Conservation (phyloP, 2,888 invertebrate species). For the Cheilosia variabilis region DNA sequence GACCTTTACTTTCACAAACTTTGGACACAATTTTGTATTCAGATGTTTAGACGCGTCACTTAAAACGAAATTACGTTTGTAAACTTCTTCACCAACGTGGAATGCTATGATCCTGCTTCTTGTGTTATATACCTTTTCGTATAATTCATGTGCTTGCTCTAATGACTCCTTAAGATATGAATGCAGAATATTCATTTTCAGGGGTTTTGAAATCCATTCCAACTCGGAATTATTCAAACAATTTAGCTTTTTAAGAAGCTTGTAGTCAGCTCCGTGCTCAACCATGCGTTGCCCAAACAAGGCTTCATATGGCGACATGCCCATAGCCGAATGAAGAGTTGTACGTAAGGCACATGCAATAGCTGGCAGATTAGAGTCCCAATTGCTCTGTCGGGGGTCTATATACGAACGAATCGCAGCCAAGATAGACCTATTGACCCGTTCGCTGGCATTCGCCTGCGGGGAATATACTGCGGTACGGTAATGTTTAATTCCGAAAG, state of each 20-base stretch:
- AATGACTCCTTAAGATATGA: background rate
- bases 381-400: background rate
- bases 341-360: background rate
- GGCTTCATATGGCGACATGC: too few species aligned
- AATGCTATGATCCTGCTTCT: too few species aligned
- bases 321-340: too few species aligned
- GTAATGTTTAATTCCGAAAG: background rate
- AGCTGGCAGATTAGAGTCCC: background rate
- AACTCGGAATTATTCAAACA: too few species aligned
- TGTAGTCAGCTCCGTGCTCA: too few species aligned
- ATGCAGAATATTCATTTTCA: conserved; percentile 2
- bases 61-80: background rate
- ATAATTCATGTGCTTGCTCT: conserved; percentile 1
- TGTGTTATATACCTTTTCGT: background rate
- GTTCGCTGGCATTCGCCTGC: conserved; percentile 16
- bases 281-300: too few species aligned
- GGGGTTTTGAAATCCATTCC: too few species aligned
- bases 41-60: conserved; percentile 4
- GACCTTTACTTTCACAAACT: background rate
- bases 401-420: conserved; percentile 10
- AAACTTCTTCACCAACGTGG: background rate
- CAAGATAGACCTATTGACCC: conserved; percentile 9
- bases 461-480: conserved; percentile 9
- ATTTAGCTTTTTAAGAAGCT: too few species aligned
- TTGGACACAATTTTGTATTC: background rate